A percentile compares a stretch with the other conserved stretches of the same genome.
phyloP scores from a whole-genome alignment of 2,797 vertebrate genomes.

The Hypotaenidia philippensis region DNA sequence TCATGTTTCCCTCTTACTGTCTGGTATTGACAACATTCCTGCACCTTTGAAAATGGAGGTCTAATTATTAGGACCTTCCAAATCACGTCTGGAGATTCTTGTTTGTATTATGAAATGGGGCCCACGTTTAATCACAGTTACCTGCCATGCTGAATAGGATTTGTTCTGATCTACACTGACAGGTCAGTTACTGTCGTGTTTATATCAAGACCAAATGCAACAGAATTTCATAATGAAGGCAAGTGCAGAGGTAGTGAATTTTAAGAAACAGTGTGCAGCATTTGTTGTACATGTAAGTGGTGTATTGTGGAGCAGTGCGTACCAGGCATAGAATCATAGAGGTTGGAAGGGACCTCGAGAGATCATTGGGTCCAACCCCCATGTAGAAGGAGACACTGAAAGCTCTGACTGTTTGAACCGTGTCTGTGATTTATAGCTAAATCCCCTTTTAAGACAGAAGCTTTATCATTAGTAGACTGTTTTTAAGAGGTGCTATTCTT shows the following conservation, averaged over 20 bases:
- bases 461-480: not conserved
- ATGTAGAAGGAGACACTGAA: not conserved
- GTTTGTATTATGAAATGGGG: not conserved
- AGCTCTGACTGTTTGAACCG: not conserved
- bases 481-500: not conserved
- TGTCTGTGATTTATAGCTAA: not conserved
- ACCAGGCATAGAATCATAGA: not conserved
- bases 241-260: not conserved
- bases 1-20: not conserved
- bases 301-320: rapidly evolving
- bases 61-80: not conserved
- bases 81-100: not conserved
- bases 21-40: not conserved
- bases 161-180: conserved; percentile 11
- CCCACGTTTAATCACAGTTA: not conserved
- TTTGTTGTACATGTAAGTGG: rapidly evolving
- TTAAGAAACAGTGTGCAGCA: not conserved
- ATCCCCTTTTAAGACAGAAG: not conserved
- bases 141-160: not conserved
- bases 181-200: not conserved
- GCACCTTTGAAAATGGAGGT: not conserved
- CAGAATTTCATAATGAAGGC: not conserved
- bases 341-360: no score
- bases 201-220: not conserved
- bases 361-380: no score